Conservation (phyloP, 2,113 vertebrate species). For the Otocyon megalotis region DNA sequence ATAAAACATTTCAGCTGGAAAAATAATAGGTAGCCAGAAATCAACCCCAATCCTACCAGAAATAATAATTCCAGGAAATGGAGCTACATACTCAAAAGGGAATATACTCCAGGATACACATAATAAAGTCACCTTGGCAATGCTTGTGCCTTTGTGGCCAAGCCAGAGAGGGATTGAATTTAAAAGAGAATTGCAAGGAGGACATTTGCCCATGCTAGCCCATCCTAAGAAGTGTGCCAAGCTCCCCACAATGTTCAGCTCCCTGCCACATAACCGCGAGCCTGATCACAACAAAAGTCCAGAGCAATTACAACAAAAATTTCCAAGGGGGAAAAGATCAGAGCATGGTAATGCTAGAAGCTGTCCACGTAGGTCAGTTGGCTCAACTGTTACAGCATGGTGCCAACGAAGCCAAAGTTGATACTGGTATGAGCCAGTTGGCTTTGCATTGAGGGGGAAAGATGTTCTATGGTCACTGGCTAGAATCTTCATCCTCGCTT, state of each 20-base stretch:
- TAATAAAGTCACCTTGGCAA: conserved; percentile 62
- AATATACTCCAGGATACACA: conserved; percentile 60
- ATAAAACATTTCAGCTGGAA: conserved; percentile 68
- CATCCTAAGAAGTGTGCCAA: neutral
- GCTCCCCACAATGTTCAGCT: neutral
- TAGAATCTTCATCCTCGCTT: neutral
- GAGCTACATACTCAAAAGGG: neutral
- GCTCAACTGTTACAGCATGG: neutral
- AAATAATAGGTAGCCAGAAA: conserved; percentile 66
- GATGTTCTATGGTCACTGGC: neutral
- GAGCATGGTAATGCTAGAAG: conserved; percentile 44
- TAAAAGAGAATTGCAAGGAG: conserved; percentile 12
- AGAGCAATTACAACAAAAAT: neutral
- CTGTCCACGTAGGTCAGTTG: conserved; percentile 21
- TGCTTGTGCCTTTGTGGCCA: neutral
- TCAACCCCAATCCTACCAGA: conserved; percentile 54
- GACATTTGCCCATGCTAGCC: neutral
- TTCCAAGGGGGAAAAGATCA: conserved; percentile 43
- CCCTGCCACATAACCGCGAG: neutral
- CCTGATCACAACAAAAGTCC: neutral
- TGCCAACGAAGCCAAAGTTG: conserved; percentile 10
- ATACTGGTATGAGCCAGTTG: conserved; percentile 31
- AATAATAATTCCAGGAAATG: conserved; percentile 76
- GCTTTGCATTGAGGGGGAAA: conserved; percentile 9
- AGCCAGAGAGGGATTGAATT: conserved; percentile 16